Percentiles rank a stretch among this genome's conserved stretches.
Evolutionary conservation across 37 sponge, comb jelly and placozoan species (phyloP).

Genomic region (Halisarca cf. caerulea): DNA sequence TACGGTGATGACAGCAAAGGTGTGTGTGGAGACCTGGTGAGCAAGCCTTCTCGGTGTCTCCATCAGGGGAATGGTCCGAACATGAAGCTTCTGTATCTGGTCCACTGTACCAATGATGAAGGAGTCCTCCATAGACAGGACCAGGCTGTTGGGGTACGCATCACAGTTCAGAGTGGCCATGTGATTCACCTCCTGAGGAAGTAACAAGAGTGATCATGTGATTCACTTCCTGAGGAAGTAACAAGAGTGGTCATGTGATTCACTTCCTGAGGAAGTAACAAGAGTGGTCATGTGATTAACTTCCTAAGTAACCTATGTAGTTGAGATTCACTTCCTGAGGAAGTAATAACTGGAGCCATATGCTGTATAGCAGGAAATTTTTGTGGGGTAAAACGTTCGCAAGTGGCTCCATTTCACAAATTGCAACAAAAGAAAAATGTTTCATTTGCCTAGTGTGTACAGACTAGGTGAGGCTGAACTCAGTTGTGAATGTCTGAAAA

Average conservation of each 20-base stretch:
- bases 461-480: too few relatives aligned
- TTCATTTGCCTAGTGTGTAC: too few relatives aligned
- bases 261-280: conserved; percentile 59
- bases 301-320: neutral
- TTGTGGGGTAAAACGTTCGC: too few relatives aligned
- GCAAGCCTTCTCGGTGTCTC: conserved; percentile 84
- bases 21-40: conserved; percentile 62
- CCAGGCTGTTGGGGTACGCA: conserved; percentile 82
- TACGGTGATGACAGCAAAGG: conserved; percentile 56
- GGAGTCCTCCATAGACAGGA: conserved; percentile 69
- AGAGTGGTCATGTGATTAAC: conserved; percentile 51
- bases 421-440: too few relatives aligned
- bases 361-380: too few relatives aligned
- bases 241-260: conserved; percentile 61
- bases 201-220: conserved; percentile 53
- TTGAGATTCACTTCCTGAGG: conserved; percentile 62
- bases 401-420: too few relatives aligned
- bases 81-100: conserved; percentile 94
- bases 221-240: conserved; percentile 66
- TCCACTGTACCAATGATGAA: conserved; percentile 91
- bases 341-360: neutral
- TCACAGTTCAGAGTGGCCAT: conserved; percentile 85
- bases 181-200: conserved; percentile 74
- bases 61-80: conserved; percentile 77
- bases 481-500: too few relatives aligned